Evolutionary conservation across 92 coral and sea anemone species (phyloP).

Genomic region (Micromussa lordhowensis): DNA sequence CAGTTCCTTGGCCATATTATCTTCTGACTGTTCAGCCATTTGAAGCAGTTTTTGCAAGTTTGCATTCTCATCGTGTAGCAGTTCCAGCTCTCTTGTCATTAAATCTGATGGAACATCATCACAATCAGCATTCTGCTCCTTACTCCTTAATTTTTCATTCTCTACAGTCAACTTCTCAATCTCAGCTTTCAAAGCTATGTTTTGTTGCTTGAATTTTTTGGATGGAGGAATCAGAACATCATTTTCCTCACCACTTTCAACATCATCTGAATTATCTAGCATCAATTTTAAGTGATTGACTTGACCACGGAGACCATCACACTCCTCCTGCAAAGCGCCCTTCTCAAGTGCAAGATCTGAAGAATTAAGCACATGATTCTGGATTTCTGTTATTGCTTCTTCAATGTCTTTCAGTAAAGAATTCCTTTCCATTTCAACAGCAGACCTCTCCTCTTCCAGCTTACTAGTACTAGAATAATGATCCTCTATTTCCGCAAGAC

Average conservation of each 20-base stretch:
- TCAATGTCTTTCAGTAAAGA: constrained; percentile 77
- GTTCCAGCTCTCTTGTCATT: constrained; percentile 52
- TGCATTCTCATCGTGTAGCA: constrained; percentile 67
- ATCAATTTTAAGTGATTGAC: constrained; percentile 70
- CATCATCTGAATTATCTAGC: constrained; percentile 37
- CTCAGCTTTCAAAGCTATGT: constrained; percentile 66
- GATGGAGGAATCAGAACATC: constrained; percentile 53
- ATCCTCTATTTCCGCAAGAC: constrained; percentile 86
- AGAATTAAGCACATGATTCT: constrained; percentile 81
- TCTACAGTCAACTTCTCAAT: constrained; percentile 64
- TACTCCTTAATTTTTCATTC: constrained; percentile 65
- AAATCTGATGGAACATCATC: constrained; percentile 37
- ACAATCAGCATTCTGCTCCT: constrained; percentile 15
- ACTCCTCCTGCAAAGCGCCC: constrained; percentile 75
- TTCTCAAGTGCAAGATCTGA: constrained; percentile 77
- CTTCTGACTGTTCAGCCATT: constrained; percentile 87
- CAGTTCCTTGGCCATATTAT: constrained; percentile 76
- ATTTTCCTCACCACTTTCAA: constrained; percentile 42
- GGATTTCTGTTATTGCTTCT: constrained; percentile 78
- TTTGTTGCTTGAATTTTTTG: constrained; percentile 48
- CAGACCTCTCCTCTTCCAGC: constrained; percentile 76
- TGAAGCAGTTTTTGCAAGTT: constrained; percentile 82
- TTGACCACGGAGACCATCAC: constrained; percentile 72
- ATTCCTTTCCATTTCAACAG: constrained; percentile 74
- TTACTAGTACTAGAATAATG: constrained; percentile 61